Base-by-base conservation (phyloP, 2,888 invertebrate genomes). In the Chrysodeixis includens region DNA sequence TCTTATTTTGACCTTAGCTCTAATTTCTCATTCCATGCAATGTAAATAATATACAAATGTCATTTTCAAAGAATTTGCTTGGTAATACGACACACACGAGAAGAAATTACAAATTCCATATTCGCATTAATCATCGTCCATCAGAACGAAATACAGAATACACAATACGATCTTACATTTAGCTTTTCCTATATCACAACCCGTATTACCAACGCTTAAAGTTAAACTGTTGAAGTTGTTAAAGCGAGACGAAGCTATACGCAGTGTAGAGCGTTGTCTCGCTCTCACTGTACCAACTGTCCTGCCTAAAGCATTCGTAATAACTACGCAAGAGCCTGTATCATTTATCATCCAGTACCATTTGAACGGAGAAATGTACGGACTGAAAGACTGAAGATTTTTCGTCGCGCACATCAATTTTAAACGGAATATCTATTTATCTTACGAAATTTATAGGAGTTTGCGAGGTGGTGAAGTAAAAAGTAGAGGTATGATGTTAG, bases 151-250 rank as follows among this genome's bases (percentile, higher is more conserved):
- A 40, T 35, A 35, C 12, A 35, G 12, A 35, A 35, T 6, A 40
- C n/a, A 40, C 40, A 40, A 40, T 40, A 40, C 40, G 40, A n/a
- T 40, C 40, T 40, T 40, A 40, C n/a, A 40, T 40, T 40, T 40
- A 40, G 40, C 40, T 40, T n/a, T 40, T n/a, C 40, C n/a, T 40
- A n/a, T 40, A 40, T 40, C n/a, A n/a, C 26, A 26, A 26, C 26
- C 26, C 6, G 26, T 26, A 26, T 26, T 26, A 26, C 6, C 3
- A 26, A 26, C 2, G 6, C 26, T 26, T 26, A 26, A 4, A 26
- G 26, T 6, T 4, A 6, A 26, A 26, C 3, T 2, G 26, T 26
- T 26, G 2, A 2, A 6, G 26, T 26, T 26, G 26, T 26, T 2
- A 26, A 26, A 26, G 26, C 26, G 26, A 6, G 26, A 26, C 6